A percentile compares a stretch with the other conserved stretches of the same genome.
phyloP scores from a whole-genome alignment of 2,888 invertebrate genomes.

The Lithodes maja region DNA sequence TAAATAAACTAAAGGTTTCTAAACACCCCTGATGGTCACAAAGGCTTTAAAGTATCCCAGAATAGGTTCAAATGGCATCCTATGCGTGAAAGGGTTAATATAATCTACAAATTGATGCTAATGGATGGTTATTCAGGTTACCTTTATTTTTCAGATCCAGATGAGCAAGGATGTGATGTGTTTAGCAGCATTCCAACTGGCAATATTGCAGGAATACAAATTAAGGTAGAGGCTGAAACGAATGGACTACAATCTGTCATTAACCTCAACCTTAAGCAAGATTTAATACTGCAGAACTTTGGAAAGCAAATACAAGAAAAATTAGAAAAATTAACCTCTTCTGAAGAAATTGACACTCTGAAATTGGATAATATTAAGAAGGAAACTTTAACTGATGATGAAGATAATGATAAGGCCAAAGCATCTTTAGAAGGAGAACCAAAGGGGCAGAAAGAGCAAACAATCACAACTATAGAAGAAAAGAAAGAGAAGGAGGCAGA shows the following conservation, averaged over 20 bases:
- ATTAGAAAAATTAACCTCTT: background rate
- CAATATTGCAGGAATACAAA: background rate
- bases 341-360: background rate
- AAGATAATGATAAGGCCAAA: background rate
- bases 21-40: too few relatives aligned
- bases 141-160: constrained; percentile 39
- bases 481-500: constrained; percentile 15
- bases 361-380: background rate
- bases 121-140: too few relatives aligned
- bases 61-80: too few relatives aligned
- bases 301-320: background rate
- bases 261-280: background rate
- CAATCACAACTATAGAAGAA: background rate
- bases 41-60: too few relatives aligned
- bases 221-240: background rate
- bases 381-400: constrained; percentile 2
- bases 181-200: constrained; percentile 40
- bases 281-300: background rate
- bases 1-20: too few relatives aligned
- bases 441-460: background rate
- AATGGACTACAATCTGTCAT: background rate
- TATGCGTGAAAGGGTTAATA: too few relatives aligned
- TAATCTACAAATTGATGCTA: too few relatives aligned
- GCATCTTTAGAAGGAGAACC: background rate
- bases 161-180: constrained; percentile 60